Conservation (phyloP, 2,888 invertebrate genomes). For the Cantharis lateralis region DNA sequence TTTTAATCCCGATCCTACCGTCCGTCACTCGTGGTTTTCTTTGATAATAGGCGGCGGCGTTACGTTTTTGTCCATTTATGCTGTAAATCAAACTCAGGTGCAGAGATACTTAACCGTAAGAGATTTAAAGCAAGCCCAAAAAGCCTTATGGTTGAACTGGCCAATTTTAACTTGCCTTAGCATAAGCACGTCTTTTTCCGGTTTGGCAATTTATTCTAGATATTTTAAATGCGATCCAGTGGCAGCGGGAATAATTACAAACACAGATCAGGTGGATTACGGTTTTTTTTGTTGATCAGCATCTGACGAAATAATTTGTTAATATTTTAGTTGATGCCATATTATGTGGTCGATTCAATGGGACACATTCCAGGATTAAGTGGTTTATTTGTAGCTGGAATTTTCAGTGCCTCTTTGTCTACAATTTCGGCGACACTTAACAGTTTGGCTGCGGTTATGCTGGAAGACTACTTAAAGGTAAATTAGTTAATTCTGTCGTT, state of each 20-base stretch:
- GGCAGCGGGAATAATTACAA: slow-evolving; percentile 62
- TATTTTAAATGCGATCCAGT: slow-evolving; percentile 84
- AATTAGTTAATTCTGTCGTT: background rate
- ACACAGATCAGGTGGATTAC: slow-evolving; percentile 69
- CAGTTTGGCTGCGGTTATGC: slow-evolving; percentile 86
- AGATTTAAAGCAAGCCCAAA: slow-evolving; percentile 71
- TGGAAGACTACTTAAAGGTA: slow-evolving; percentile 81
- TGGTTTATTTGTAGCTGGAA: slow-evolving; percentile 88
- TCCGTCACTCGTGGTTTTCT: slow-evolving; percentile 83
- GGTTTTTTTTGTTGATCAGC: background rate
- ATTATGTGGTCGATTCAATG: slow-evolving; percentile 79
- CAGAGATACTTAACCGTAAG: slow-evolving; percentile 74
- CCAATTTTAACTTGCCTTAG: slow-evolving; percentile 78
- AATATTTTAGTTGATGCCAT: slow-evolving; percentile 66
- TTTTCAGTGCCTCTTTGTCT: slow-evolving; percentile 89
- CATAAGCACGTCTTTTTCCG: slow-evolving; percentile 69
- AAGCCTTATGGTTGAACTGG: slow-evolving; percentile 79
- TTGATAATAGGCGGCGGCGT: slow-evolving; percentile 79
- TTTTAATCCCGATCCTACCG: slow-evolving; percentile 78
- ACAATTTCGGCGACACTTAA: slow-evolving; percentile 92
- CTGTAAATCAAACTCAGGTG: slow-evolving; percentile 85
- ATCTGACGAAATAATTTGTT: background rate
- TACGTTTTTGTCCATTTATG: slow-evolving; percentile 81
- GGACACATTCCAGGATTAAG: slow-evolving; percentile 75
- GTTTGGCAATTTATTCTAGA: slow-evolving; percentile 83